Percentiles rank a stretch among this genome's conserved stretches.
Conservation (phyloP, 2,888 invertebrate genomes). For the Eristalis intricaria region DNA sequence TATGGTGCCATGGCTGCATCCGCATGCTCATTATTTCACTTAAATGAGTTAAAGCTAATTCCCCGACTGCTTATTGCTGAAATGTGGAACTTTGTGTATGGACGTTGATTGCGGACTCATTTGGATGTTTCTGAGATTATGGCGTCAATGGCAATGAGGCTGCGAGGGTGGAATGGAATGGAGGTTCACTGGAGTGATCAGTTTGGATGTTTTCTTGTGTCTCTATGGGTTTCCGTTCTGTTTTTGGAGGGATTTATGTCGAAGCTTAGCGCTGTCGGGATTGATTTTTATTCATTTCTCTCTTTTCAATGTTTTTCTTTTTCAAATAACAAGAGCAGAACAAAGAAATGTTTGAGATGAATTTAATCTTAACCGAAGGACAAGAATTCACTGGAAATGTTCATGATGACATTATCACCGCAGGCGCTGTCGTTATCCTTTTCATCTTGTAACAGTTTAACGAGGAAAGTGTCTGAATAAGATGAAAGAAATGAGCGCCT, state of each 20-base stretch:
- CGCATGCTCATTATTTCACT: slow-evolving; percentile 35
- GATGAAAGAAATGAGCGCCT: too few species aligned
- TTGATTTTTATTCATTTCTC: neutral
- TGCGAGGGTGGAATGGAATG: neutral
- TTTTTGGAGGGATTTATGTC: neutral
- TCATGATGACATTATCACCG: too few species aligned
- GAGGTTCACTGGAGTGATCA: neutral
- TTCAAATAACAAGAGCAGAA: too few species aligned
- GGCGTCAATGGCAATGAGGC: slow-evolving; percentile 12
- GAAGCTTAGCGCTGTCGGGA: neutral
- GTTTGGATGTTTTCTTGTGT: neutral
- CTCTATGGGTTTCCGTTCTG: neutral
- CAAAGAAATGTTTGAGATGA: neutral
- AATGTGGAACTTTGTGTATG: neutral
- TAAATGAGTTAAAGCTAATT: slow-evolving; percentile 43
- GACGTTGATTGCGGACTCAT: neutral
- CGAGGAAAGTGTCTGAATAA: too few species aligned
- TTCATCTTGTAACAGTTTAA: too few species aligned
- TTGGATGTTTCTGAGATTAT: slow-evolving; percentile 18
- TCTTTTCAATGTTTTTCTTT: too few species aligned
- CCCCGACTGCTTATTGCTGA: neutral
- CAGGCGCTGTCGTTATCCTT: too few species aligned
- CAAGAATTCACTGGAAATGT: neutral
- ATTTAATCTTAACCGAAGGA: neutral
- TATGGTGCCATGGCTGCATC: slow-evolving; percentile 25